A percentile compares a stretch with the other conserved stretches of the same genome.
Evolutionary conservation across 2,888 invertebrate species (phyloP).

Genomic region (Synergus laeviventris): DNA sequence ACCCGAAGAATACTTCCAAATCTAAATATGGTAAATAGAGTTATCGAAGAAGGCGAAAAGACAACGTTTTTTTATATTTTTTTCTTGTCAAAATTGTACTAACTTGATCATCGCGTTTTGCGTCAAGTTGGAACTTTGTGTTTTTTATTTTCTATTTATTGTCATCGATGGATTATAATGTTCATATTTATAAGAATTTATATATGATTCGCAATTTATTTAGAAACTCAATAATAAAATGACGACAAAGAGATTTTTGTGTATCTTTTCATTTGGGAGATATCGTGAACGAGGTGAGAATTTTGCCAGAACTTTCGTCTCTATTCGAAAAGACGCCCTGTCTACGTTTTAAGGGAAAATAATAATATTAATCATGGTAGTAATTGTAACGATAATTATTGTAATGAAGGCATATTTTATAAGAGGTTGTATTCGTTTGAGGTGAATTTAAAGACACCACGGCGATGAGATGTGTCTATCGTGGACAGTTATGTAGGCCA

Average conservation of each 20-base stretch:
- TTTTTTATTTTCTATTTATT: constrained; percentile 30
- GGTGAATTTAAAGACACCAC: constrained; percentile 48
- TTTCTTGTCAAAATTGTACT: not conserved
- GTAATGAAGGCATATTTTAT: constrained; percentile 72
- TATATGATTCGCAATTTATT: constrained; percentile 9
- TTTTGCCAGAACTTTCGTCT: constrained; percentile 13
- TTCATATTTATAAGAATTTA: constrained; percentile 17
- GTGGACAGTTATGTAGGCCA: constrained; percentile 59
- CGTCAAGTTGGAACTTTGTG: not conserved
- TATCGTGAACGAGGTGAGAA: not conserved
- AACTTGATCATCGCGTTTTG: not conserved
- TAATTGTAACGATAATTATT: constrained; percentile 58
- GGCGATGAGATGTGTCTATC: constrained; percentile 47
- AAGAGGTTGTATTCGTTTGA: constrained; percentile 68
- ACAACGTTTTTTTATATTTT: not conserved
- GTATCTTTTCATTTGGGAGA: constrained; percentile 40
- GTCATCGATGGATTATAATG: constrained; percentile 1
- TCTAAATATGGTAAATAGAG: no score
- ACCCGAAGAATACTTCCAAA: not conserved
- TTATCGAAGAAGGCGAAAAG: not conserved
- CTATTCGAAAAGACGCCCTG: constrained; percentile 50
- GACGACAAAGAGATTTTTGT: constrained; percentile 21
- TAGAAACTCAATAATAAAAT: constrained; percentile 18
- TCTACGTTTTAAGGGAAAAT: constrained; percentile 63
- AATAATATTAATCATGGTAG: constrained; percentile 50